A percentile compares a stretch with the other conserved stretches of the same genome.
These are phyloP conservation scores for Hypomesus transpacificus DNA, from an alignment of 2,113 vertebrate genomes.

Conservation along the genomic window DNA sequence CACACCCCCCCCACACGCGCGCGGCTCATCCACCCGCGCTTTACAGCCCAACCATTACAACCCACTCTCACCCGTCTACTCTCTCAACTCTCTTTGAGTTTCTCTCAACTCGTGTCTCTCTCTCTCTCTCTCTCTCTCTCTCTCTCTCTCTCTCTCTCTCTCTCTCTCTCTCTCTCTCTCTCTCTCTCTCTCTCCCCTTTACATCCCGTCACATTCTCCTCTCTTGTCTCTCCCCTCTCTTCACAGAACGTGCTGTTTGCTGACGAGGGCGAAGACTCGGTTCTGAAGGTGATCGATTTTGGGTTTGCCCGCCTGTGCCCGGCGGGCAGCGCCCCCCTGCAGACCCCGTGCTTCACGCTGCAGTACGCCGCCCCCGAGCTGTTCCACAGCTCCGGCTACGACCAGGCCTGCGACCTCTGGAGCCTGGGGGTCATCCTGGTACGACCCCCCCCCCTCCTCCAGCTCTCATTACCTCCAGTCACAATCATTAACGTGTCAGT, in stretches of 20 bases:
- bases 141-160: too few species aligned
- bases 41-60: too few species aligned
- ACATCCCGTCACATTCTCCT: neutral
- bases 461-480: neutral
- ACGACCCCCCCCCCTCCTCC: neutral
- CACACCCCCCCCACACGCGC: too few species aligned
- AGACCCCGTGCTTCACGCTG: conserved; percentile 91
- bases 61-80: too few species aligned
- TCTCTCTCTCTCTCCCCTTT: too few species aligned
- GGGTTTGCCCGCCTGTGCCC: conserved; percentile 88
- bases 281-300: conserved; percentile 89
- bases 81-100: too few species aligned
- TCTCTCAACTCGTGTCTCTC: too few species aligned
- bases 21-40: too few species aligned
- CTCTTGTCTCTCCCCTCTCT: neutral
- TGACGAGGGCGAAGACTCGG: conserved; percentile 76
- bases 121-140: too few species aligned
- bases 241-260: conserved; percentile 85
- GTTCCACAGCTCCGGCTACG: conserved; percentile 83
- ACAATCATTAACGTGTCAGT: neutral
- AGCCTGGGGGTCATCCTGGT: conserved; percentile 92
- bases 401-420: conserved; percentile 91
- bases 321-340: conserved; percentile 82
- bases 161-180: too few species aligned
- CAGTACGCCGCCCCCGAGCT: conserved; percentile 90